A percentile compares a stretch with the other conserved stretches of the same genome.
These are phyloP conservation scores for Harpegnathos saltator DNA, from an alignment of 1,140 invertebrate species.

Conservation along the genomic window DNA sequence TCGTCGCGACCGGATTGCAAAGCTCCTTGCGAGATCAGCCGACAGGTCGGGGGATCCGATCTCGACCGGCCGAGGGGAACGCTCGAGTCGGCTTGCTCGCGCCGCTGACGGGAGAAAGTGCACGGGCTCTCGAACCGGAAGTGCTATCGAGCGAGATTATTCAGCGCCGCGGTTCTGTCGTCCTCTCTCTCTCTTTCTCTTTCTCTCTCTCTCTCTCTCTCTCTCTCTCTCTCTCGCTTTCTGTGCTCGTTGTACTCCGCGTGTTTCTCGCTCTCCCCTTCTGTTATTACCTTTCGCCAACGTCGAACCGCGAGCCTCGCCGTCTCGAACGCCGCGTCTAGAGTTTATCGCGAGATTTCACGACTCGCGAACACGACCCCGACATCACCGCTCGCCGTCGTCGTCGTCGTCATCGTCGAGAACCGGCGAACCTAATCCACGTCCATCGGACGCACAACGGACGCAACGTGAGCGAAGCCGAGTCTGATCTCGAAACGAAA, in stretches of 20 bases:
- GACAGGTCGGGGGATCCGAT: neutral
- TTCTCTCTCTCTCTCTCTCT: slow-evolving; percentile 9
- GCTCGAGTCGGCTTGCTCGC: slow-evolving; percentile 18
- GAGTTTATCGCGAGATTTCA: slow-evolving; percentile 2
- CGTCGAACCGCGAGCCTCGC: slow-evolving; percentile 1
- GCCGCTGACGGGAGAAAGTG: slow-evolving; percentile 66
- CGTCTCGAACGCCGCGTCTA: slow-evolving; percentile 27
- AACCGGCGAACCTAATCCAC: neutral
- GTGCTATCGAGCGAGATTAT: slow-evolving; percentile 71
- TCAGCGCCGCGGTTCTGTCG: slow-evolving; percentile 48
- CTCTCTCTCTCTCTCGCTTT: slow-evolving; percentile 22
- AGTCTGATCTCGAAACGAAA: slow-evolving; percentile 57
- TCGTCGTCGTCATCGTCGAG: neutral
- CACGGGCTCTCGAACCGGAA: slow-evolving; percentile 65
- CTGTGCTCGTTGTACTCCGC: neutral
- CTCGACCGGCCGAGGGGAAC: slow-evolving; percentile 33
- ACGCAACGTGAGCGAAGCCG: neutral
- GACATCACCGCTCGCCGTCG: no score
- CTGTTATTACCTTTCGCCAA: slow-evolving; percentile 13
- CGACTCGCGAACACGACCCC: no score
- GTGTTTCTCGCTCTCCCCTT: slow-evolving; percentile 9
- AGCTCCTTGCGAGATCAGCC: neutral
- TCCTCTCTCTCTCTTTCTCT: slow-evolving; percentile 40
- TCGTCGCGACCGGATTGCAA: neutral
- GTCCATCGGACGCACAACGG: neutral